Evolutionary conservation across 2,888 invertebrate species (phyloP).

Genomic region (Lysandra coridon): DNA sequence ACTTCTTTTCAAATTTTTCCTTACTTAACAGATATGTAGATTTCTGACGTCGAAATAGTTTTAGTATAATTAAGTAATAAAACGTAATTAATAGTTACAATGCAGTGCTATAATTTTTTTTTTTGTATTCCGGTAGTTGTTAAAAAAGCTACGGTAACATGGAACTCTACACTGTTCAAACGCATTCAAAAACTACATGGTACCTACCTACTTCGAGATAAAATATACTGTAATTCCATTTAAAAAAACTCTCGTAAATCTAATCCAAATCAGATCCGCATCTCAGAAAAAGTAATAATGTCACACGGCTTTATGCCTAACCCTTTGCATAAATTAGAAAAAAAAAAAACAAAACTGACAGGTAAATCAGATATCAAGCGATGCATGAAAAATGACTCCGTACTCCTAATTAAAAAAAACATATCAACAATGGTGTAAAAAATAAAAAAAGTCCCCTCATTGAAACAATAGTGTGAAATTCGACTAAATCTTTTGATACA

Average conservation of each 20-base stretch:
- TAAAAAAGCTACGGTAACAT: neutral
- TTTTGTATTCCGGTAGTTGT: neutral
- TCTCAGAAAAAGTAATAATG: constrained; percentile 29
- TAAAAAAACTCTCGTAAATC: constrained; percentile 25
- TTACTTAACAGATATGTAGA: too few relatives aligned
- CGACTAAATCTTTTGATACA: constrained; percentile 66
- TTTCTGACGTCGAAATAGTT: too few relatives aligned
- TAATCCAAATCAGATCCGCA: constrained; percentile 28
- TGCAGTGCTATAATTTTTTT: too few relatives aligned
- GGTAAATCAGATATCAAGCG: constrained; percentile 77
- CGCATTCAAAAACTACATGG: neutral
- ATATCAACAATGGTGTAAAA: constrained; percentile 67
- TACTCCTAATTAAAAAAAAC: constrained; percentile 72
- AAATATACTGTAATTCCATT: neutral
- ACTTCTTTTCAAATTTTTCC: too few relatives aligned
- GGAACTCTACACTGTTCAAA: neutral
- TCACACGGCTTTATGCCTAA: constrained; percentile 39
- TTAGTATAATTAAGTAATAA: too few relatives aligned
- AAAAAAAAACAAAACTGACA: constrained; percentile 57
- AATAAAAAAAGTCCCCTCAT: constrained; percentile 63
- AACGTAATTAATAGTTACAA: too few relatives aligned
- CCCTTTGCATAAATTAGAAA: constrained; percentile 45
- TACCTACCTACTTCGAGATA: neutral
- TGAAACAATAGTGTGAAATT: constrained; percentile 74
- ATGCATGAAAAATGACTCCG: constrained; percentile 80